These are phyloP conservation scores for Zosterops lateralis DNA, from an alignment of 2,113 vertebrate genomes.

Conservation along the genomic window DNA sequence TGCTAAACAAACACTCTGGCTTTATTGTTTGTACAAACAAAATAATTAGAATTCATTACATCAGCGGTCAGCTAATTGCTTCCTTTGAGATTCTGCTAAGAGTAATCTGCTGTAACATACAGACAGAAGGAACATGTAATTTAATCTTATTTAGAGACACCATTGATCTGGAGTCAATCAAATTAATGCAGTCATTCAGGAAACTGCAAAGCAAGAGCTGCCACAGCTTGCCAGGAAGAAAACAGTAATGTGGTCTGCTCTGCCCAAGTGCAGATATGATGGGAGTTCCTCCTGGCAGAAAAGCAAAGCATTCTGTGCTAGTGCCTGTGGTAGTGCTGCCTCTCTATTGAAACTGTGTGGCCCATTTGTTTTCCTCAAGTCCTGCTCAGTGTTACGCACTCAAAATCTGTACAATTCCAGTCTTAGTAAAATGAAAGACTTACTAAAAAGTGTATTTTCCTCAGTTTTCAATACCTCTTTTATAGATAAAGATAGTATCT, in stretches of 20 bases:
- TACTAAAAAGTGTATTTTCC: not conserved
- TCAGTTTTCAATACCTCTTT: not conserved
- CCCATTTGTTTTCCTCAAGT: not conserved
- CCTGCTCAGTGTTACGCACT: not conserved
- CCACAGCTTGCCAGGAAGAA: not conserved
- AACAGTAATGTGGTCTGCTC: not conserved
- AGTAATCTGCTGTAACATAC: slow-evolving; percentile 4
- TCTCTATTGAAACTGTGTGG: not conserved
- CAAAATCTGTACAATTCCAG: not conserved
- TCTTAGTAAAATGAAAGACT: not conserved
- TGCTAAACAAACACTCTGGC: slow-evolving; percentile 17
- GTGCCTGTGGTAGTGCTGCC: not conserved
- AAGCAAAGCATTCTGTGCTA: not conserved
- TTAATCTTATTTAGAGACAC: slow-evolving; percentile 34
- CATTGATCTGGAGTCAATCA: slow-evolving; percentile 9
- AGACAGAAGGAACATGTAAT: not conserved
- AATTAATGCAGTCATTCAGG: slow-evolving; percentile 6
- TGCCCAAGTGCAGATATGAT: not conserved
- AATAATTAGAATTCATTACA: slow-evolving; percentile 72
- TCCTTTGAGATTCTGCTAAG: slow-evolving; percentile 52
- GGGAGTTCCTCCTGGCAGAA: not conserved
- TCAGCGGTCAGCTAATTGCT: slow-evolving; percentile 52
- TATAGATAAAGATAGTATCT: not conserved
- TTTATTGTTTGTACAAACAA: slow-evolving; percentile 70
- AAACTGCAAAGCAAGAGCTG: not conserved